These are phyloP conservation scores for Pachymerium ferrugineum DNA, from an alignment of 2,888 invertebrate species.

Conservation along the genomic window DNA sequence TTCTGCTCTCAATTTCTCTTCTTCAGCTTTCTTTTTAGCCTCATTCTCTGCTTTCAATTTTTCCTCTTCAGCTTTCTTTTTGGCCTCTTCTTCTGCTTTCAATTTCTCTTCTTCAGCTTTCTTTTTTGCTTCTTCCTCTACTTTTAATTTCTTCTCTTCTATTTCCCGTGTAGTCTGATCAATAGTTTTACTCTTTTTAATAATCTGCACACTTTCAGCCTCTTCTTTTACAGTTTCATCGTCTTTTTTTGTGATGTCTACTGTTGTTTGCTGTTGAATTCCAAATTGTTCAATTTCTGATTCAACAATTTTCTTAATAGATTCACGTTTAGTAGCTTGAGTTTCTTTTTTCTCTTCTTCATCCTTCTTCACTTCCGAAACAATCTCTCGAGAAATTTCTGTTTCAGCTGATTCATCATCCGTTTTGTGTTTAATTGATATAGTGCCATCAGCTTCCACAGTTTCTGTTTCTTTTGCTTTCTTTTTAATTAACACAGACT, in stretches of 20 bases:
- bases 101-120: not conserved
- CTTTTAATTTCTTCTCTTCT: not conserved
- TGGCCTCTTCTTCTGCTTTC: not conserved
- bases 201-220: not conserved
- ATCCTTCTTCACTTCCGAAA: not conserved
- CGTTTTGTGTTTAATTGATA: too few relatives aligned
- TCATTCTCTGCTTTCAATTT: not conserved
- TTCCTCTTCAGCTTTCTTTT: constrained; percentile 36
- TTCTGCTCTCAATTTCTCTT: not conserved
- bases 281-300: not conserved
- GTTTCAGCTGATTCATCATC: not conserved
- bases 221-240: constrained; percentile 9
- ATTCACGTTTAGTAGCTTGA: not conserved
- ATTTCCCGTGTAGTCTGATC: not conserved
- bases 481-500: too few relatives aligned
- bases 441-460: too few relatives aligned
- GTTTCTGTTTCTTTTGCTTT: too few relatives aligned
- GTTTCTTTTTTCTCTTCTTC: not conserved
- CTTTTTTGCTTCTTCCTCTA: not conserved
- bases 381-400: not conserved
- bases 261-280: not conserved
- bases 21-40: not conserved
- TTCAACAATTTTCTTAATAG: not conserved
- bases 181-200: not conserved
- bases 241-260: not conserved